Evolutionary conservation across 2,888 invertebrate species (phyloP).

Genomic region (Geotrupes spiniger): DNA sequence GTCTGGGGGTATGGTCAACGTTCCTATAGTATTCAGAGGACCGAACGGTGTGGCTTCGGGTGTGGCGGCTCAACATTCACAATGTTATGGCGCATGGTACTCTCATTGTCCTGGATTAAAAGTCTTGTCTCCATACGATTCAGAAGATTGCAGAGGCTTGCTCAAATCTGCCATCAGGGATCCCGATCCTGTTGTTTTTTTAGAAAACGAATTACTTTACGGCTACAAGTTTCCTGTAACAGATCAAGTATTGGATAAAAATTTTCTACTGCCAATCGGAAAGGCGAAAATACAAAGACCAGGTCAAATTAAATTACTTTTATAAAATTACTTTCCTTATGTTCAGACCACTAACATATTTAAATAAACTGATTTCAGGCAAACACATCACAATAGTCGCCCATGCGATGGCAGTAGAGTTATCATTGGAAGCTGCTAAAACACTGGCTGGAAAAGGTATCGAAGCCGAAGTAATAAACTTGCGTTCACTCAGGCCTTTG

Average conservation of each 20-base stretch:
- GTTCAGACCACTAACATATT: conserved; percentile 53
- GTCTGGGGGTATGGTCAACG: conserved; percentile 60
- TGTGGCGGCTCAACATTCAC: conserved; percentile 65
- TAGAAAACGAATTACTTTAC: conserved; percentile 66
- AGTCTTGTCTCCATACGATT: conserved; percentile 58
- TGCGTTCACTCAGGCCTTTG: conserved; percentile 86
- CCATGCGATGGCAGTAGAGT: conserved; percentile 84
- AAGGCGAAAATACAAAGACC: conserved; percentile 51
- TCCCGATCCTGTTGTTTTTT: conserved; percentile 60
- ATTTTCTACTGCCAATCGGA: conserved; percentile 87
- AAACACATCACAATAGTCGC: conserved; percentile 87
- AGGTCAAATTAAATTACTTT: conserved; percentile 46
- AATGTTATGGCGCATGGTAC: conserved; percentile 66
- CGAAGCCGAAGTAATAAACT: conserved; percentile 90
- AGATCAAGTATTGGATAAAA: conserved; percentile 75
- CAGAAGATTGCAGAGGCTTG: conserved; percentile 62
- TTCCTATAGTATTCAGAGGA: conserved; percentile 66
- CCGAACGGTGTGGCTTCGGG: conserved; percentile 64
- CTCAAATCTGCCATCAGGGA: conserved; percentile 63
- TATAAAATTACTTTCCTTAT: too few species aligned
- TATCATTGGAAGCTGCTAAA: conserved; percentile 82
- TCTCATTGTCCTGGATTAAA: conserved; percentile 63
- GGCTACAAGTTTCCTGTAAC: conserved; percentile 63
- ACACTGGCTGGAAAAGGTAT: conserved; percentile 85
- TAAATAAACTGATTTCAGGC: conserved; percentile 51